phyloP scores from a whole-genome alignment of 1,140 invertebrate genomes.

The Mamestra configurata region DNA sequence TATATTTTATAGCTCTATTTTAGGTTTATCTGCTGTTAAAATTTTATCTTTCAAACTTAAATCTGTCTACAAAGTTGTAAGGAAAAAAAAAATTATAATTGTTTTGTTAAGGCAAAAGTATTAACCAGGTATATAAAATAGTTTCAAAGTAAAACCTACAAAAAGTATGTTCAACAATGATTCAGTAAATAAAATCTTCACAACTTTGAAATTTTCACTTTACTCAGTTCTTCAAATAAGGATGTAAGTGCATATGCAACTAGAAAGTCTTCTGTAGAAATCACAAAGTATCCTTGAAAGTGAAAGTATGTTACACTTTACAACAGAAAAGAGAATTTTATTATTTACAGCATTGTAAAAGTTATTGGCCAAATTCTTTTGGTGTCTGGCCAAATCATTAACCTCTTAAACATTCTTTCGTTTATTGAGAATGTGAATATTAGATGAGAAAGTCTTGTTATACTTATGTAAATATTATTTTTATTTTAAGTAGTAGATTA shows the following conservation, averaged over 20 bases:
- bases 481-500: no score
- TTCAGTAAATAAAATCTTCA: background rate
- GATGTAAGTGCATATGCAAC: slow-evolving; percentile 21
- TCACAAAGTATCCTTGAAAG: background rate
- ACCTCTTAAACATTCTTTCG: background rate
- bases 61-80: background rate
- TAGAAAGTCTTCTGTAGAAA: slow-evolving; percentile 29
- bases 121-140: no score
- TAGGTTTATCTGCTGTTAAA: background rate
- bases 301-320: slow-evolving; percentile 15
- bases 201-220: background rate
- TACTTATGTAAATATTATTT: no score
- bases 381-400: slow-evolving; percentile 42
- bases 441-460: background rate
- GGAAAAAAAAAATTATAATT: background rate
- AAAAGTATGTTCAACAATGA: background rate
- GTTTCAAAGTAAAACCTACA: background rate
- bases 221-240: background rate
- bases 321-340: slow-evolving; percentile 13
- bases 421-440: background rate
- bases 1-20: background rate
- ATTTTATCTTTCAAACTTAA: background rate
- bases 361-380: slow-evolving; percentile 16
- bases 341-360: slow-evolving; percentile 40
- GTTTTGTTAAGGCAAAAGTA: background rate